A percentile compares a stretch with the other conserved stretches of the same genome.
These are phyloP conservation scores for Rhopalosiphum nymphaeae DNA, from an alignment of 2,888 invertebrate species.

Conservation along the genomic window DNA sequence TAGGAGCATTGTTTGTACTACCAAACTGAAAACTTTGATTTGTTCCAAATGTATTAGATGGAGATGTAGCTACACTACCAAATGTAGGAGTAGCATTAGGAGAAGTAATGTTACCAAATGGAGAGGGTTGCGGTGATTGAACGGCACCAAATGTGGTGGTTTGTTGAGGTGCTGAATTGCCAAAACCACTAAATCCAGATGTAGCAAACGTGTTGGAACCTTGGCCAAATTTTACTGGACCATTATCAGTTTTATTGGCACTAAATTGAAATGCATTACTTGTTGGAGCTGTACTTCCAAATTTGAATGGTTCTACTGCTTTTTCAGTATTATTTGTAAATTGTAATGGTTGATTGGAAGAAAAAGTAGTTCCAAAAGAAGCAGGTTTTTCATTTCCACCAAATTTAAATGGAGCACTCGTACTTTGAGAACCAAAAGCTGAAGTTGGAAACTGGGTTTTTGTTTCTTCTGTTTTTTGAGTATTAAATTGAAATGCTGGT, in stretches of 20 bases:
- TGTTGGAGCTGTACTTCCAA: slow-evolving; percentile 21
- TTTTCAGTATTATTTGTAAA: slow-evolving; percentile 51
- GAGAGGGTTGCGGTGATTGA: slow-evolving; percentile 22
- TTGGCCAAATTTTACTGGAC: slow-evolving; percentile 45
- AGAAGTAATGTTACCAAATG: slow-evolving; percentile 23
- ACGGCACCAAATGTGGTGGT: slow-evolving; percentile 26
- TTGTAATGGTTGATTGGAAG: slow-evolving; percentile 34
- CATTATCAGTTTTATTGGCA: slow-evolving; percentile 28
- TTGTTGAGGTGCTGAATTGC: slow-evolving; percentile 36
- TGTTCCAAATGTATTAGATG: slow-evolving; percentile 46
- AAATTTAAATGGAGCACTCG: slow-evolving; percentile 48
- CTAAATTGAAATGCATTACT: slow-evolving; percentile 43
- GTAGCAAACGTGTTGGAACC: slow-evolving; percentile 26
- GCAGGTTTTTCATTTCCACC: slow-evolving; percentile 21
- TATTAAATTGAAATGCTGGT: slow-evolving; percentile 34
- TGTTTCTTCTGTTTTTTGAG: slow-evolving; percentile 27
- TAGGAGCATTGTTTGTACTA: slow-evolving; percentile 12
- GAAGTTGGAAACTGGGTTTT: slow-evolving; percentile 42
- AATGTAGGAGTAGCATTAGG: slow-evolving; percentile 28
- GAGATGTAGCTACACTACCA: slow-evolving; percentile 23
- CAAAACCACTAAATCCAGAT: slow-evolving; percentile 35
- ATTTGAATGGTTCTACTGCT: slow-evolving; percentile 45
- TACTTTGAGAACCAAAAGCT: slow-evolving; percentile 38
- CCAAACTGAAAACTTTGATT: slow-evolving; percentile 50
- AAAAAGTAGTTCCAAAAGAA: slow-evolving; percentile 40